Evolutionary conservation across 2,888 invertebrate species (phyloP), one percentile per base, ranked within the genome.

Genomic region (Ochlodes sylvanus): DNA sequence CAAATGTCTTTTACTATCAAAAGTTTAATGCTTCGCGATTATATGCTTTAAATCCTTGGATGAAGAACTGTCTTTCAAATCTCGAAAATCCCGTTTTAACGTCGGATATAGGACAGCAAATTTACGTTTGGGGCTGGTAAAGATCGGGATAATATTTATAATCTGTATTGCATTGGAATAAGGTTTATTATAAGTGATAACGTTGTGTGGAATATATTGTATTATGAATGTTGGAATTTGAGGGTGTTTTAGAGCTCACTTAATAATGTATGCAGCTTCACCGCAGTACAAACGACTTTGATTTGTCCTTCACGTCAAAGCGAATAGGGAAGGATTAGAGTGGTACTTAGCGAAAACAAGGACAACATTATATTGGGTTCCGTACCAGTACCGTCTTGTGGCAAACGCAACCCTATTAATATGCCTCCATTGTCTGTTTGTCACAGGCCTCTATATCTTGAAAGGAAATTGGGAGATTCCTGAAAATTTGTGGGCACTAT

Each of bases 261-360:
- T 81, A 81, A 86, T 87, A 86, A 86, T 86, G 83, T 86, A 86
- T 86, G 86, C 85, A 81, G 77, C 76, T 72, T 73, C 63, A 66
- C 81, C 83, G 77, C 83, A 79, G 77, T 79, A 83, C 83, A 84
- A 87, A 83, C 80, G 79, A 80, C 82, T 86, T 84, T 85, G 86
- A 86, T 86, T 87, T 83, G 80, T 84, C 77, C 77, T 79, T 72
- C 71, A 72, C 72, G 73, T 56, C 42, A 57, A 73, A 72, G 66
- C 71, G 76, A 78, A 72, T 67, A 73, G 57, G 32, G 63, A 75
- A 71, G 38, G 62, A 38, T 55, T 68, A n/a, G 67, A 68, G 21
- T 47, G 44, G 44, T 50, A 21, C n/a, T 57, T 52, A 15, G 50
- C 21, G 21, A 65, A 65, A 57, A 65, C 61, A 50, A 27, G 58